Percentiles rank a stretch among this genome's conserved stretches.
Conservation (phyloP, 2,888 invertebrate genomes). For the Drosophila anomelani region DNA sequence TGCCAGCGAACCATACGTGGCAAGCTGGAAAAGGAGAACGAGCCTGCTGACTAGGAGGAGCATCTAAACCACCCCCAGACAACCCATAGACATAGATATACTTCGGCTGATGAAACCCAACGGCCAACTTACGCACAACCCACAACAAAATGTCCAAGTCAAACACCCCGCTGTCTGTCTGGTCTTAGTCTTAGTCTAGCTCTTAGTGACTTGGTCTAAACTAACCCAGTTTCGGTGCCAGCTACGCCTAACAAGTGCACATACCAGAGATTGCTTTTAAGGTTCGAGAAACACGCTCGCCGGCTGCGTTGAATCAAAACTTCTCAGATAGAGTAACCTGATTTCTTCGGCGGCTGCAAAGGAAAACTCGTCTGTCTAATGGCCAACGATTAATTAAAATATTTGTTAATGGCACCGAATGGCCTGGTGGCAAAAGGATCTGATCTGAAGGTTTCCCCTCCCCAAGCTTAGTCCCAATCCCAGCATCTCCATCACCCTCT, state of each 20-base stretch:
- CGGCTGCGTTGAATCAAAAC: conserved; percentile 19
- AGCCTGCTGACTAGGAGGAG: conserved; percentile 4
- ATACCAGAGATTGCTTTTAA: conserved; percentile 48
- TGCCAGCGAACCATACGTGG: conserved; percentile 59
- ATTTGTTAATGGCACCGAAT: conserved; percentile 68
- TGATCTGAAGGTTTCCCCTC: conserved; percentile 31
- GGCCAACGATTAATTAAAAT: conserved; percentile 71
- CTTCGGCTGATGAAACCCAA: conserved; percentile 21
- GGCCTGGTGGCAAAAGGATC: conserved; percentile 42
- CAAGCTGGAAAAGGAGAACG: conserved; percentile 49
- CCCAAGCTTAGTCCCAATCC: not conserved
- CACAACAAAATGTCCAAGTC: conserved; percentile 4
- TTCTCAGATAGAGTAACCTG: conserved; percentile 57
- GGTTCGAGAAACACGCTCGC: conserved; percentile 41
- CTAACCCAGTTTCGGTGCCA: conserved; percentile 67
- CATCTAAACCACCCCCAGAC: not conserved
- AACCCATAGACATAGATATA: not conserved
- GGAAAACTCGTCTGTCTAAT: conserved; percentile 58
- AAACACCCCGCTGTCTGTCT: conserved; percentile 16
- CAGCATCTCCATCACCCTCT: not conserved
- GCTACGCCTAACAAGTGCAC: conserved; percentile 67
- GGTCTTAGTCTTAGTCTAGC: not conserved
- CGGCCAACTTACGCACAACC: conserved; percentile 12
- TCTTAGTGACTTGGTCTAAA: conserved; percentile 39
- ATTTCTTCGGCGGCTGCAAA: conserved; percentile 18